A percentile compares a stretch with the other conserved stretches of the same genome.
Conservation (phyloP, 2,113 vertebrate genomes). For the Echinops telfairi region DNA sequence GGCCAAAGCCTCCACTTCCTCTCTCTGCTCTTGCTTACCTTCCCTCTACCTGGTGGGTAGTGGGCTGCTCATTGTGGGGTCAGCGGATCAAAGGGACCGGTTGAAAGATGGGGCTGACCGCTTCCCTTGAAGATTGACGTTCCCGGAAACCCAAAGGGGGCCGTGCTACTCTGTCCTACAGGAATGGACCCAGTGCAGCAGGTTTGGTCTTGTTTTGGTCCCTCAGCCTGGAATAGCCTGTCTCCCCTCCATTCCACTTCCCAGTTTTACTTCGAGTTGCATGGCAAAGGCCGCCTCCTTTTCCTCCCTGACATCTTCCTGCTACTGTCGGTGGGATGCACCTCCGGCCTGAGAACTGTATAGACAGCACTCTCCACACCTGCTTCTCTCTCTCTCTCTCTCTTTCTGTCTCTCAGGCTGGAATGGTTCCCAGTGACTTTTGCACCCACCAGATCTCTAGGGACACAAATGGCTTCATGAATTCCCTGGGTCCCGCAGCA, state of each 20-base stretch:
- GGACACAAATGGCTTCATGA: background rate
- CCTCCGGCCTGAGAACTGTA: no score
- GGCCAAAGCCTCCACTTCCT: background rate
- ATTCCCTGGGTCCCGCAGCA: background rate
- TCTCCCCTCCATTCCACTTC: background rate
- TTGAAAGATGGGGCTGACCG: no score
- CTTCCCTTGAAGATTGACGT: no score
- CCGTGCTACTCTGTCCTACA: no score
- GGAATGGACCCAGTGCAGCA: no score
- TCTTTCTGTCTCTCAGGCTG: background rate
- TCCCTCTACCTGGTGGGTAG: background rate
- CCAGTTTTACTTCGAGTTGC: background rate
- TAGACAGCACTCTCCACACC: background rate
- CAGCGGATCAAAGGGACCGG: no score
- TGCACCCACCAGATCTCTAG: background rate
- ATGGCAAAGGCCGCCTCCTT: background rate
- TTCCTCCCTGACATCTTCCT: background rate
- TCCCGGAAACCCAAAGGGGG: no score
- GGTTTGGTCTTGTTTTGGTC: no score
- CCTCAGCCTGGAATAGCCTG: background rate
- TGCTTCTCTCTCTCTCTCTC: background rate
- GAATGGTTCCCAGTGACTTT: background rate
- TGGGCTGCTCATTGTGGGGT: no score
- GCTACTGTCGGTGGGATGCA: no score
- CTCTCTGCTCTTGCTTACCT: background rate